These are phyloP conservation scores for Metridium senile DNA, from an alignment of 92 coral and sea anemone genomes.

Conservation along the genomic window DNA sequence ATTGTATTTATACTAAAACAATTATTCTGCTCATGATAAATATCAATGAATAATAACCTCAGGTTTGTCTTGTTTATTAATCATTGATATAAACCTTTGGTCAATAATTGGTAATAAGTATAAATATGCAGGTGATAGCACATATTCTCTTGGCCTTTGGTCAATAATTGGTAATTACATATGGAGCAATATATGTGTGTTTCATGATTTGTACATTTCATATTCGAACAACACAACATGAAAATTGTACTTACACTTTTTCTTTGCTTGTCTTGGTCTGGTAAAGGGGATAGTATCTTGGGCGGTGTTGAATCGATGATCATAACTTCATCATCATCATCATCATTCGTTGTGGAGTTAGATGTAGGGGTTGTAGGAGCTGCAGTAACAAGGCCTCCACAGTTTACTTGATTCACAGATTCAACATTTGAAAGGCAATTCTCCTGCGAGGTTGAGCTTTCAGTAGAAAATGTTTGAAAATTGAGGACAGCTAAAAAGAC, in stretches of 20 bases:
- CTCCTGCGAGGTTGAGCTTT: conserved; percentile 3
- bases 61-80: too few relatives aligned
- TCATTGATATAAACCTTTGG: too few relatives aligned
- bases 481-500: conserved; percentile 24
- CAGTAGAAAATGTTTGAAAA: conserved; percentile 20
- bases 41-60: too few relatives aligned
- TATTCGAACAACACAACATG: conserved; percentile 14
- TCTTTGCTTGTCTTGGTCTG: not conserved
- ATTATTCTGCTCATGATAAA: too few relatives aligned
- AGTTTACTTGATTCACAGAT: not conserved
- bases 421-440: not conserved
- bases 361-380: conserved; percentile 88
- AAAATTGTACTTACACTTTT: not conserved
- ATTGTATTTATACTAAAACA: too few relatives aligned
- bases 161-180: too few relatives aligned
- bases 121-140: too few relatives aligned
- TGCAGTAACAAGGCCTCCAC: conserved; percentile 83
- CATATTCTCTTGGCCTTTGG: too few relatives aligned
- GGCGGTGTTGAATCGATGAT: conserved; percentile 17
- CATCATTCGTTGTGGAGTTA: conserved; percentile 13
- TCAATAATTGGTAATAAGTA: too few relatives aligned
- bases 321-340: conserved; percentile 34
- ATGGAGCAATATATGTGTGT: too few relatives aligned
- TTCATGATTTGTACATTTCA: too few relatives aligned
- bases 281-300: conserved; percentile 3